Base-by-base conservation (phyloP, 2,888 invertebrate genomes). In the Diachrysia chrysitis region DNA sequence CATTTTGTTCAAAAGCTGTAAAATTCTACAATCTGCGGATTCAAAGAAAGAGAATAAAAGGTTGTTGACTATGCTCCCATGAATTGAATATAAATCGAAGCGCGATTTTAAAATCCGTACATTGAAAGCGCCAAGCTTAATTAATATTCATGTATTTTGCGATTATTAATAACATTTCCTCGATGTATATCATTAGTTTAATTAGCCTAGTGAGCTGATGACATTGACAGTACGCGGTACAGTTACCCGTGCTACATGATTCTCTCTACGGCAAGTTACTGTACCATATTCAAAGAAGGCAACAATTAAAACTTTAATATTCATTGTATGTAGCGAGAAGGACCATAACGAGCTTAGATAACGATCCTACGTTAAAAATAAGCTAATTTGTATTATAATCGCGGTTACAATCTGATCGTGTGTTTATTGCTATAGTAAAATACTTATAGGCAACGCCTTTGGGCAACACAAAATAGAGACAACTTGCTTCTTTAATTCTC, bases 271-370 rank as follows among this genome's bases (percentile, higher is more conserved):
- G 75, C 67, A 19, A 65, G 76, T 25, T 66, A 68, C 66, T 71
- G 66, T 77, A 83, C 82, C 82, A 79, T 78, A 85, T 86, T 86
- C 84, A 82, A 89, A 89, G 85, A 88, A 89, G 91, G 89, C 83
- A 85, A 83, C 89, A 88, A 92, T 93, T 91, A 91, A 85, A 87
- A 83, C 82, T 89, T 92, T 90, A 90, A 87, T 92, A 89, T 91
- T 89, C 91, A 91, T 90, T 89, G 90, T 89, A 83, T 84, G 87
- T 83, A 82, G 76, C 76, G 66, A 70, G 69, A 74, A 67, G 65
- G 57, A 76, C 73, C 74, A 62, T 71, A 74, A 73, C 73, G 83
- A 79, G 66, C 57, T 64, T 29, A 72, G 78, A 83, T 84, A 78
- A 78, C 66, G 77, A 79, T 69, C 71, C 57, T 59, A 63, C 58